These are phyloP conservation scores for Zaprionus gabonicus DNA, from an alignment of 1,140 invertebrate genomes.

Conservation along the genomic window DNA sequence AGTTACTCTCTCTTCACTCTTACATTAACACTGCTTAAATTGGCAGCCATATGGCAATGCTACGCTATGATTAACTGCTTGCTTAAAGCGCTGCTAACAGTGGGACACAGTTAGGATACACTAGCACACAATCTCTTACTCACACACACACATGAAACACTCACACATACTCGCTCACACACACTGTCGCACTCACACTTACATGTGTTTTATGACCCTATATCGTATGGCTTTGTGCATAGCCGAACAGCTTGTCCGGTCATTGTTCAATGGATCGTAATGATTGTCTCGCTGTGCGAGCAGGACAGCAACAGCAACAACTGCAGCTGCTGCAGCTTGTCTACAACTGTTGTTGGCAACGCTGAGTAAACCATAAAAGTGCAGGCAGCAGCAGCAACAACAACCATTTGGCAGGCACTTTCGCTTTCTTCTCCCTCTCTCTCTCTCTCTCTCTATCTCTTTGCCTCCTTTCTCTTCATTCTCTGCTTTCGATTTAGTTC, in stretches of 20 bases:
- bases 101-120: not conserved
- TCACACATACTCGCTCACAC: not conserved
- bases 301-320: not conserved
- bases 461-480: not conserved
- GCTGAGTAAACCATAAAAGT: conserved; percentile 44
- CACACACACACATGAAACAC: not conserved
- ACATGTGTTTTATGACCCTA: conserved; percentile 11
- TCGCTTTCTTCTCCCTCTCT: conserved; percentile 44
- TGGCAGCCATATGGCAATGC: not conserved
- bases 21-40: not conserved
- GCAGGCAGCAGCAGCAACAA: conserved; percentile 7
- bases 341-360: conserved; percentile 18
- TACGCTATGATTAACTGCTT: not conserved
- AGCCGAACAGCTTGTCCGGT: conserved; percentile 16
- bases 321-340: conserved; percentile 6
- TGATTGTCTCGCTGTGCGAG: conserved; percentile 22
- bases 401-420: conserved; percentile 46
- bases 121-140: not conserved
- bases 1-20: not conserved
- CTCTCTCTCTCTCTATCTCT: not conserved
- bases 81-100: conserved; percentile 5
- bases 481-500: conserved; percentile 18
- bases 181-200: not conserved
- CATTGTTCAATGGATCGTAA: conserved; percentile 31
- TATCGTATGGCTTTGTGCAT: conserved; percentile 23